These are phyloP conservation scores for Pseudochromis fuscus DNA, from an alignment of 2,797 vertebrate genomes.

Conservation along the genomic window DNA sequence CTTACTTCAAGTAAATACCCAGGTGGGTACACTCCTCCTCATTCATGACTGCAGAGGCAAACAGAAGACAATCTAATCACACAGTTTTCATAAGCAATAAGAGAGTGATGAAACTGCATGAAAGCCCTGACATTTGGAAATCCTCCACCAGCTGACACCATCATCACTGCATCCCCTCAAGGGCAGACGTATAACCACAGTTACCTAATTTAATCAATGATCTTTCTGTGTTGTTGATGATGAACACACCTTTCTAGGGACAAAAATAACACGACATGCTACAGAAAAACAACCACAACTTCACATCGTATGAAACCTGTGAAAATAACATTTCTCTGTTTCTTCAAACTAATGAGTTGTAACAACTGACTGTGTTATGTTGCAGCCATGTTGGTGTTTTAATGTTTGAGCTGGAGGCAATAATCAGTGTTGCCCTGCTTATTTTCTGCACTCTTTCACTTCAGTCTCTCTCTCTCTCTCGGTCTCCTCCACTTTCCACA, in stretches of 20 bases:
- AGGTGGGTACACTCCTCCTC: background rate
- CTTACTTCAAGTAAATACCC: background rate
- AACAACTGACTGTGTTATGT: background rate
- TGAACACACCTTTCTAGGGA: background rate
- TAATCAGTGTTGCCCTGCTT: background rate
- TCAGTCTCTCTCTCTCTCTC: background rate
- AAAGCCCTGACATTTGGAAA: background rate
- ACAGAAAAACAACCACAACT: background rate
- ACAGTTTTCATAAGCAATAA: background rate
- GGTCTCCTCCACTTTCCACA: slow-evolving; percentile 9
- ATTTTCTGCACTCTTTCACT: background rate
- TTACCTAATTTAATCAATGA: background rate
- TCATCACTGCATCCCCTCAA: background rate
- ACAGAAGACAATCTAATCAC: background rate
- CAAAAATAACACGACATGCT: background rate
- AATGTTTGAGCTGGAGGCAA: slow-evolving; percentile 10
- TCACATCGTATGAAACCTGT: background rate
- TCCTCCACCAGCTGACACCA: background rate
- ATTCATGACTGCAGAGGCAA: background rate
- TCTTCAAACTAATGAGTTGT: background rate
- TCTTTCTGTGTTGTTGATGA: background rate
- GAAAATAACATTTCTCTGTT: background rate
- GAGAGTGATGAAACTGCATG: slow-evolving; percentile 15
- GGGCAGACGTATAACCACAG: background rate
- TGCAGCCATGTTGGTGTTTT: background rate